Percentiles rank a stretch among this genome's conserved stretches.
Evolutionary conservation across 2,888 invertebrate species (phyloP).

Genomic region (Siphlonurus alternatus): DNA sequence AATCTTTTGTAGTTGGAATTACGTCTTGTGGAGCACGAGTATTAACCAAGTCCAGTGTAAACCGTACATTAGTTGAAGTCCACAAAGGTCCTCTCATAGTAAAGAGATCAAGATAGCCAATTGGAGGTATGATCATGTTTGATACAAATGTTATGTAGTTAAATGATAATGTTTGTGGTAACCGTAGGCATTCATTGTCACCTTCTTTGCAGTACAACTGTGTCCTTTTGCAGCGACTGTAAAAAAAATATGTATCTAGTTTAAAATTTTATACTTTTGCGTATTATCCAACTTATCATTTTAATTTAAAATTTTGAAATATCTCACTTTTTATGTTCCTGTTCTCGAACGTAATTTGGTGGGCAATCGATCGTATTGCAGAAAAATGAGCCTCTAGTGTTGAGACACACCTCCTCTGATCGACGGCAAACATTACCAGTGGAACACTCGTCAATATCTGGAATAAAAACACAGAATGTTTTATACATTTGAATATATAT

Average conservation of each 20-base stretch:
- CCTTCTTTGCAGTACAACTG: conserved; percentile 50
- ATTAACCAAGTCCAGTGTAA: conserved; percentile 41
- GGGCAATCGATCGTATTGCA: conserved; percentile 81
- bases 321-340: conserved; percentile 60
- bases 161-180: conserved; percentile 75
- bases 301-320: conserved; percentile 8
- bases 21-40: conserved; percentile 45
- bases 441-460: conserved; percentile 57
- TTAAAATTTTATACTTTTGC: conserved; percentile 15
- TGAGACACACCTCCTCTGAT: conserved; percentile 68
- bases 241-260: conserved; percentile 21
- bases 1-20: conserved; percentile 23
- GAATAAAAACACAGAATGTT: no score
- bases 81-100: conserved; percentile 70
- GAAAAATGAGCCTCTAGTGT: conserved; percentile 73
- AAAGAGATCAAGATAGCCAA: conserved; percentile 56
- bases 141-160: conserved; percentile 89
- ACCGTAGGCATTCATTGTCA: conserved; percentile 56
- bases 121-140: conserved; percentile 49
- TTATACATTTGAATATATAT: no score
- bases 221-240: conserved; percentile 62
- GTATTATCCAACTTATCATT: no score
- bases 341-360: conserved; percentile 60
- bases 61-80: conserved; percentile 51
- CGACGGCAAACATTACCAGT: conserved; percentile 26